These are phyloP conservation scores for Acanthosepion lycidas DNA, from an alignment of 2,888 invertebrate species.

Conservation along the genomic window DNA sequence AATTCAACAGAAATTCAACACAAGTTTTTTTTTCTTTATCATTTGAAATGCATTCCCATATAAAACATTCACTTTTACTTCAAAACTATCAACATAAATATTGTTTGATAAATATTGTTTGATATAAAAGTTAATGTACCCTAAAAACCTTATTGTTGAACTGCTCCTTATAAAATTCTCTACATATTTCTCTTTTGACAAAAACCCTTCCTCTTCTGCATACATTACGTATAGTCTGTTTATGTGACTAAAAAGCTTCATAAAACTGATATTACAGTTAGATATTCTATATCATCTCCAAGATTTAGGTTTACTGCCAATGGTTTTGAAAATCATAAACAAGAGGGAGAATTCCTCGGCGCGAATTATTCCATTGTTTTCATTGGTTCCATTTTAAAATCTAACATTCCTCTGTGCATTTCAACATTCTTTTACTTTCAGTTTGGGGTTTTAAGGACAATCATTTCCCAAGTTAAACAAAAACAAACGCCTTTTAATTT, in stretches of 20 bases:
- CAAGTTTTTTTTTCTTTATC: too few relatives aligned
- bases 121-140: background rate
- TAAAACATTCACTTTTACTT: background rate
- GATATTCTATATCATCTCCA: background rate
- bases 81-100: background rate
- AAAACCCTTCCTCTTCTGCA: background rate
- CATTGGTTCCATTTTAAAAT: background rate
- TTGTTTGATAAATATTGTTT: background rate
- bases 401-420: background rate
- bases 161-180: background rate
- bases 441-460: background rate
- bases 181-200: background rate
- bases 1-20: too few relatives aligned
- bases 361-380: background rate
- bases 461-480: too few relatives aligned
- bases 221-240: background rate
- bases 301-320: background rate
- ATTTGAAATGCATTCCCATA: background rate
- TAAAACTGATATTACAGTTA: background rate
- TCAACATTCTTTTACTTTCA: background rate
- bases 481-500: too few relatives aligned
- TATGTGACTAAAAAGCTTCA: background rate
- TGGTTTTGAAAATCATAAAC: background rate
- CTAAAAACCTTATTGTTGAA: background rate
- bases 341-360: background rate